Conservation (phyloP, 2,888 invertebrate species). For the Athalia rosae region DNA sequence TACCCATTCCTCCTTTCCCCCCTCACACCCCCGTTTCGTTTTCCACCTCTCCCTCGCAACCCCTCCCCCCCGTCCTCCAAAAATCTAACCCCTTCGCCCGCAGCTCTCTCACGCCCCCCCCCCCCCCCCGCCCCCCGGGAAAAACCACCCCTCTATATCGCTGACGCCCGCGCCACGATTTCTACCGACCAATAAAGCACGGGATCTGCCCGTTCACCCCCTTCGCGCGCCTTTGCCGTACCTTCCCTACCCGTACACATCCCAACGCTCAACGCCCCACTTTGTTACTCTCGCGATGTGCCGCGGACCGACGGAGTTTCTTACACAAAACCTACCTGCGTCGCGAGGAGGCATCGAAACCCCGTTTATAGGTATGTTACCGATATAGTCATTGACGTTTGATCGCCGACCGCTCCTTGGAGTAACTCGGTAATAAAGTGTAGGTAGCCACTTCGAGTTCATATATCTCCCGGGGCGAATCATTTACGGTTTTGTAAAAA, state of each 20-base stretch:
- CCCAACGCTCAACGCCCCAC: no score
- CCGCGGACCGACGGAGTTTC: neutral
- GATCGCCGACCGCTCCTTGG: neutral
- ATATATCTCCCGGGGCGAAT: slow-evolving; percentile 12
- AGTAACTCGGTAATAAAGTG: slow-evolving; percentile 30
- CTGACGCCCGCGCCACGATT: slow-evolving; percentile 55
- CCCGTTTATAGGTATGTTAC: slow-evolving; percentile 3
- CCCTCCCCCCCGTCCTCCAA: slow-evolving; percentile 46
- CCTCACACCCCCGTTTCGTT: slow-evolving; percentile 51
- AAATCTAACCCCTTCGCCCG: slow-evolving; percentile 22
- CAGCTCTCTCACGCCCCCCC: slow-evolving; percentile 49
- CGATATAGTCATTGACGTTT: slow-evolving; percentile 12
- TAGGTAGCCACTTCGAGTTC: neutral
- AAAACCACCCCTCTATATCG: slow-evolving; percentile 48
- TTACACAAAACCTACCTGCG: slow-evolving; percentile 1
- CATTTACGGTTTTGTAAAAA: neutral
- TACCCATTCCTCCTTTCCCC: slow-evolving; percentile 49
- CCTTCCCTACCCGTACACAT: neutral
- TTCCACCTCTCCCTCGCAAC: slow-evolving; percentile 54
- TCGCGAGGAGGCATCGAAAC: neutral
- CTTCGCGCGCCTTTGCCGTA: neutral
- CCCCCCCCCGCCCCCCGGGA: slow-evolving; percentile 53
- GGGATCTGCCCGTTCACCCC: slow-evolving; percentile 11
- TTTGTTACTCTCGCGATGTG: no score
- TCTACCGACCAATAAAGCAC: slow-evolving; percentile 42